Evolutionary conservation across 2,113 vertebrate genomes (phyloP).

Genomic region (Gambusia affinis): DNA sequence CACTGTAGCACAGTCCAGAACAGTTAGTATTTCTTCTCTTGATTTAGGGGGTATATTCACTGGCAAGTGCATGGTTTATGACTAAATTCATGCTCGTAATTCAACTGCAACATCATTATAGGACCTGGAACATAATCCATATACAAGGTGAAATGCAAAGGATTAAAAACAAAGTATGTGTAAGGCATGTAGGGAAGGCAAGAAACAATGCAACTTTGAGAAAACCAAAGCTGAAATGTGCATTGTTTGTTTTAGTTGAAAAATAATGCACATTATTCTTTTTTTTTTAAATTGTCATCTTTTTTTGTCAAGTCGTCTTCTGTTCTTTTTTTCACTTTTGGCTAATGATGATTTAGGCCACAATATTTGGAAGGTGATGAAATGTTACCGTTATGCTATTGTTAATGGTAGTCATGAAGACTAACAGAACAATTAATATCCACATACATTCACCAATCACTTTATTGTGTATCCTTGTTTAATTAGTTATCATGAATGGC

Average conservation of each 20-base stretch:
- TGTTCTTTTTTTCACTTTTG: no score
- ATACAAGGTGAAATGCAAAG: conserved; percentile 44
- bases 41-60: conserved; percentile 59
- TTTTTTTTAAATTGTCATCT: background rate
- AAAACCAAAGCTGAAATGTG: background rate
- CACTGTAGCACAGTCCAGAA: conserved; percentile 46
- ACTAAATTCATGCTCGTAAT: conserved; percentile 51
- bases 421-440: no score
- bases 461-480: no score
- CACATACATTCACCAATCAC: no score
- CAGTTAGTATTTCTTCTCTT: conserved; percentile 53
- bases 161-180: conserved; percentile 9
- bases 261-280: background rate
- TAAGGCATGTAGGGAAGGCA: background rate
- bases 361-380: no score
- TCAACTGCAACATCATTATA: conserved; percentile 49
- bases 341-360: no score
- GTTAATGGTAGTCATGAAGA: no score
- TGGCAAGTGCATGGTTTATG: conserved; percentile 56
- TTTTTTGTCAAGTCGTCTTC: no score
- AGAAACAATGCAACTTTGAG: background rate
- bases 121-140: conserved; percentile 36
- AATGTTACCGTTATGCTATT: no score
- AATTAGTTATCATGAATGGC: no score
- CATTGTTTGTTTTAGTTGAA: background rate